A percentile compares a stretch with the other conserved stretches of the same genome.
These are phyloP conservation scores for Anoplophora glabripennis DNA, from an alignment of 1,140 invertebrate species.

Conservation along the genomic window DNA sequence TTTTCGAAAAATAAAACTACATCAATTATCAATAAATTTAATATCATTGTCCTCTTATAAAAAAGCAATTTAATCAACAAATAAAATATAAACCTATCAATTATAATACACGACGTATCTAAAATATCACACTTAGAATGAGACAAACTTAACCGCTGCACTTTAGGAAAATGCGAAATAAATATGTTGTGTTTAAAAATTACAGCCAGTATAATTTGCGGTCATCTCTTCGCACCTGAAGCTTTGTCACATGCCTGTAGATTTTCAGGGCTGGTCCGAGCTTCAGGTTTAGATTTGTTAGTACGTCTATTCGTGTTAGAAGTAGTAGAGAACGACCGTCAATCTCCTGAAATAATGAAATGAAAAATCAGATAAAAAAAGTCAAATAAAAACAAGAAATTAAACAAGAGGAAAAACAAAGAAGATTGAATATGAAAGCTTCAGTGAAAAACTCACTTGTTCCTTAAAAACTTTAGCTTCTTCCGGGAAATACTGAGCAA, in stretches of 20 bases:
- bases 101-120: no score
- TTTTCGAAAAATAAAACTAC: not conserved
- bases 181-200: constrained; percentile 20
- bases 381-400: not conserved
- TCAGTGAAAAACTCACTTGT: constrained; percentile 58
- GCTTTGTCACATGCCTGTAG: constrained; percentile 72
- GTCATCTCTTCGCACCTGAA: constrained; percentile 67
- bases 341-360: constrained; percentile 68
- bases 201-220: constrained; percentile 65
- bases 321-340: constrained; percentile 80
- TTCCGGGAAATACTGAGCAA: constrained; percentile 69
- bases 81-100: no score
- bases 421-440: no score
- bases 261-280: constrained; percentile 85
- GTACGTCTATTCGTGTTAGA: constrained; percentile 75
- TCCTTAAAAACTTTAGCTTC: constrained; percentile 75
- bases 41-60: not conserved
- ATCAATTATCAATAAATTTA: constrained; percentile 8
- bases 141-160: no score
- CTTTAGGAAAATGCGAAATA: not conserved
- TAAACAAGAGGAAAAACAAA: no score
- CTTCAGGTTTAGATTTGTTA: constrained; percentile 72
- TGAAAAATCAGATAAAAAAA: not conserved
- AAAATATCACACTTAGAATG: no score
- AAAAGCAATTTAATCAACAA: not conserved